Evolutionary conservation across 2,888 invertebrate genomes (phyloP), one percentile per base, ranked within the genome.

Genomic region (Drosophila longiperda): DNA sequence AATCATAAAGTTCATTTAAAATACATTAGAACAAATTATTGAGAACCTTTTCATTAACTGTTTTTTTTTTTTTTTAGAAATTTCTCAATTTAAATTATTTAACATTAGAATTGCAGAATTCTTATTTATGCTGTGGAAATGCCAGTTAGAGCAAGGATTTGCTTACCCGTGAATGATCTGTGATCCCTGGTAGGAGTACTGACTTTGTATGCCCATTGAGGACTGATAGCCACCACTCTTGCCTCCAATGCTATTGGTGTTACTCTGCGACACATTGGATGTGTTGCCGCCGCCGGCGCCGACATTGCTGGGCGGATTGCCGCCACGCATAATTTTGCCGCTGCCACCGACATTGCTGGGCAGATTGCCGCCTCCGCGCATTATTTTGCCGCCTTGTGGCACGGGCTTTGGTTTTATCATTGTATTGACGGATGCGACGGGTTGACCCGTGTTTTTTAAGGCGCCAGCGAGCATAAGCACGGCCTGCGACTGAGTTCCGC

Each of bases 381-480:
- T 95, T 64, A 96, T 90, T 53, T 96, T 95, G 55, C 80, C 80
- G 42, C 84, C 70, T 23, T 83, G 89, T 48, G 94, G 93, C 92
- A 95, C 91, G 5, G 91, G 92, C 69, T 97, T 97, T 92, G 97
- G 95, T 93, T 96, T 97, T 73, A 96, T 95, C 26, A 97, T 97
- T 73, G 66, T 61, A 60, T 73, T 84, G 60, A 79, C 63, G 1
- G 71, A 66, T 36, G 82, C 20, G 9, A 84, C 45, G 9, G 89
- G 66, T 54, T 76, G 82, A 49, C 79, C 86, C 23, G 78, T 48
- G 50, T 65, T 68, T 63, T 84, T 83, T 48, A 84, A 45, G 48
- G 75, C 70, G 34, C 89, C 89, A 34, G 87, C 74, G 1, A 89
- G 73, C 57, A 89, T 59, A 1, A 82, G 63, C 15, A 84, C 73